phyloP scores from a whole-genome alignment of 2,888 invertebrate genomes.

The Eupithecia pulchellata region DNA sequence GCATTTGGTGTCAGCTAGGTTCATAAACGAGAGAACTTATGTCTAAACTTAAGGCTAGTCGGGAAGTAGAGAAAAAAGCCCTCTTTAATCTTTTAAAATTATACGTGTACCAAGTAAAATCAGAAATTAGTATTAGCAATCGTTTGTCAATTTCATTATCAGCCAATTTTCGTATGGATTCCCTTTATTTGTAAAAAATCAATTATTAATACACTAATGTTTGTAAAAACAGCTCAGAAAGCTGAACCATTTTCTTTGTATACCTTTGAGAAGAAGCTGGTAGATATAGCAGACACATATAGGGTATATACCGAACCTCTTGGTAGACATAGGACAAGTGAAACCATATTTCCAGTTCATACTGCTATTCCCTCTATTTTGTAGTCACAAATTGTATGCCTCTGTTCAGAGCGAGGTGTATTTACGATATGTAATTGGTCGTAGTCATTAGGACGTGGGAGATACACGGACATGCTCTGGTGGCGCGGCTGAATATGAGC shows the following conservation, averaged over 20 bases:
- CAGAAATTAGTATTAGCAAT: too few relatives aligned
- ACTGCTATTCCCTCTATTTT: background rate
- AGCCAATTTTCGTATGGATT: background rate
- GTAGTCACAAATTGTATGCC: background rate
- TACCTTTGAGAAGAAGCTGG: background rate
- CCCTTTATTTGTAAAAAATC: too few relatives aligned
- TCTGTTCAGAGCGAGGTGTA: constrained; percentile 18
- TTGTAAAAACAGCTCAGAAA: background rate
- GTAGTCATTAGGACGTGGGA: constrained; percentile 36
- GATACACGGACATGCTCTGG: constrained; percentile 14
- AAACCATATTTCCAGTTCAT: background rate
- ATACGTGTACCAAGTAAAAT: too few relatives aligned
- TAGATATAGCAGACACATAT: background rate
- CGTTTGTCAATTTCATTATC: background rate
- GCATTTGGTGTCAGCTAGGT: background rate
- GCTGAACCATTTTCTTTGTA: background rate
- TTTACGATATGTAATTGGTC: constrained; percentile 41
- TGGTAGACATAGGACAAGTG: background rate
- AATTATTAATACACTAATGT: background rate
- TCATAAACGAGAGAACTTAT: background rate
- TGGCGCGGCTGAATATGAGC: too few relatives aligned
- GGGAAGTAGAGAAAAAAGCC: too few relatives aligned
- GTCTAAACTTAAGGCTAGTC: background rate
- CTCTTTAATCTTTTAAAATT: too few relatives aligned
- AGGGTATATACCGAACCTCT: too few relatives aligned